Conservation (phyloP, 2,797 vertebrate species). For the Microctenopoma steveboyesi region DNA sequence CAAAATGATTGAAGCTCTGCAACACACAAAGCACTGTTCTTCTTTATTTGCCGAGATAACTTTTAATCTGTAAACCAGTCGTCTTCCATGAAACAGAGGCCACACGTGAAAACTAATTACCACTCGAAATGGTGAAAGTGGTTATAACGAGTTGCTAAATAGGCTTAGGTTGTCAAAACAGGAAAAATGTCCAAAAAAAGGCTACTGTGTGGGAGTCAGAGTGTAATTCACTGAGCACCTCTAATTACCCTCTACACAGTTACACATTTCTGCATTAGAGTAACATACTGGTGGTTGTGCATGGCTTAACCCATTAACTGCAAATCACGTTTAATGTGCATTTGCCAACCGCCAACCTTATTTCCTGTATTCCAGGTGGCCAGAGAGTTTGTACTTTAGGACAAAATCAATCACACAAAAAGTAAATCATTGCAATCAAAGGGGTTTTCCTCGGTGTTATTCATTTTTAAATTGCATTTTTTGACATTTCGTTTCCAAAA, state of each 20-base stretch:
- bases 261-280: slow-evolving; percentile 48
- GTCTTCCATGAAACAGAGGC: slow-evolving; percentile 49
- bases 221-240: slow-evolving; percentile 58
- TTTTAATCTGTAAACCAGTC: slow-evolving; percentile 47
- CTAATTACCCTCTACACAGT: slow-evolving; percentile 59
- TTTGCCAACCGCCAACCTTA: slow-evolving; percentile 8
- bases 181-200: slow-evolving; percentile 52
- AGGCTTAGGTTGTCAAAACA: slow-evolving; percentile 53
- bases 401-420: slow-evolving; percentile 1
- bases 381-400: not conserved
- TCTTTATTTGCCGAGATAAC: slow-evolving; percentile 31
- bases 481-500: not conserved
- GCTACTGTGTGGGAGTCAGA: slow-evolving; percentile 55
- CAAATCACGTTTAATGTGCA: slow-evolving; percentile 36
- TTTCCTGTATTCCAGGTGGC: not conserved
- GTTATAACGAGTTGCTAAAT: slow-evolving; percentile 63
- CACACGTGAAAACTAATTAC: slow-evolving; percentile 57
- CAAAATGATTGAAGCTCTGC: slow-evolving; percentile 41
- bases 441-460: not conserved
- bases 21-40: slow-evolving; percentile 24
- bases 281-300: slow-evolving; percentile 33
- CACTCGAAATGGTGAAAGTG: slow-evolving; percentile 57
- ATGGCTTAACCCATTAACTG: slow-evolving; percentile 39
- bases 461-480: too few species aligned
- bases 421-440: not conserved